Evolutionary conservation across 2,797 vertebrate species (phyloP), one percentile per base, ranked within the genome.

Genomic region (Microhierax caerulescens): DNA sequence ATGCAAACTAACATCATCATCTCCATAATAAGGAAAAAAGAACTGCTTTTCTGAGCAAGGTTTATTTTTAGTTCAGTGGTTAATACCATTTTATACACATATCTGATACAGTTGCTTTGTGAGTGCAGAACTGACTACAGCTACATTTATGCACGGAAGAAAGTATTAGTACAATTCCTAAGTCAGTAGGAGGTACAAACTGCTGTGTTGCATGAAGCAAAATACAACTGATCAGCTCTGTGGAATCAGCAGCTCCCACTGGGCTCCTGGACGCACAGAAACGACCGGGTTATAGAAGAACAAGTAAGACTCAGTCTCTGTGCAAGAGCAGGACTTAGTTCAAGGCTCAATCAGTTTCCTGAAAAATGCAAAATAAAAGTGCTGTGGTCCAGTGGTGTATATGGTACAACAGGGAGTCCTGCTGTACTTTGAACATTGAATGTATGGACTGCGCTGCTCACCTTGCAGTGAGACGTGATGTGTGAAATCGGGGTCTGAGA

Each of bases 341-440:
- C n/a, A 65, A 59, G 65, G 13, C 36, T 74, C 76, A 51, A 0
- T 13, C 1, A 3, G 25, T 36, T 79, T 56, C 30, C 28, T 60
- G 41, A 25, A 39, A 92, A 89, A 59, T 43, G 27, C 51, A 73
- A 24, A 72, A 9, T 14, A 24, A 51, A 43, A 10, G 8, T 39
- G 23, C 34, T 48, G 3, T 0, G 0, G 22, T 61, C 15, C 9
- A 0, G 53, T 18, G 13, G 6, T 15, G 13, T 17, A 3, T 7
- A 0, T 21, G 75, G 51, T 34, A 22, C 2, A 2, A 9, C 1
- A 6, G 27, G 13, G 24, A 75, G 24, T 13, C 32, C 67, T 57
- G 73, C 57, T 53, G 30, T 15, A 36, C 45, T 18, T 34, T 13
- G n/a, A 30, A 23, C 1, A 3, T 4, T 14, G 45, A 21, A 9